Conservation (phyloP, 2,888 invertebrate species). For the Globia sparganii region DNA sequence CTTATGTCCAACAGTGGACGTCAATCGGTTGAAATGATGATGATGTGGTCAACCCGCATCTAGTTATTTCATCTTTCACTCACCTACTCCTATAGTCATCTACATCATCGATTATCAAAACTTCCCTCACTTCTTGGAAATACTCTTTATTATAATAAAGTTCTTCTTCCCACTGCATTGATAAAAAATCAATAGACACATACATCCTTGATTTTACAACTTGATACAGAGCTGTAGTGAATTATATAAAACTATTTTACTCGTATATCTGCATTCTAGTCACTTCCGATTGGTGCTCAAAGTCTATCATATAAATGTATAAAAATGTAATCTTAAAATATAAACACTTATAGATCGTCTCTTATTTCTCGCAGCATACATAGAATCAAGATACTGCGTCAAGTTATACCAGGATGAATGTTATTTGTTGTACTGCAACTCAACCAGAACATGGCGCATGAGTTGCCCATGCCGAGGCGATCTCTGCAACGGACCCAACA, state of each 20-base stretch:
- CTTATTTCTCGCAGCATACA: constrained; percentile 77
- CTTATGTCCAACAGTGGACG: neutral
- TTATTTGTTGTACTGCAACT: constrained; percentile 84
- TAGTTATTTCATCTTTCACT: neutral
- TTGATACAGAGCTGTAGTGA: neutral
- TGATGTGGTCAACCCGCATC: neutral
- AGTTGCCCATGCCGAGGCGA: constrained; percentile 86
- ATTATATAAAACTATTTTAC: too few species aligned
- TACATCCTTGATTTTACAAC: too few species aligned
- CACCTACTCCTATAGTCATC: neutral
- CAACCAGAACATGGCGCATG: constrained; percentile 84
- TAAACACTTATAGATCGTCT: neutral
- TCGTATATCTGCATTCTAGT: neutral
- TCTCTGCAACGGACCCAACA: constrained; percentile 84
- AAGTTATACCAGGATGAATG: constrained; percentile 88
- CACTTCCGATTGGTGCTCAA: neutral
- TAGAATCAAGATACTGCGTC: constrained; percentile 85
- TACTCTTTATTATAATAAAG: neutral
- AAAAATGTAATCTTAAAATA: neutral
- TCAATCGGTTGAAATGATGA: neutral
- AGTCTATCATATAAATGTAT: neutral
- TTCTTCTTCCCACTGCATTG: neutral
- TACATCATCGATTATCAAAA: neutral
- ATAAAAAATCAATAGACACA: neutral
- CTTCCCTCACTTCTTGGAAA: neutral